Percentiles rank a stretch among this genome's conserved stretches.
phyloP scores from a whole-genome alignment of 1,140 invertebrate genomes.

The Physella acuta region DNA sequence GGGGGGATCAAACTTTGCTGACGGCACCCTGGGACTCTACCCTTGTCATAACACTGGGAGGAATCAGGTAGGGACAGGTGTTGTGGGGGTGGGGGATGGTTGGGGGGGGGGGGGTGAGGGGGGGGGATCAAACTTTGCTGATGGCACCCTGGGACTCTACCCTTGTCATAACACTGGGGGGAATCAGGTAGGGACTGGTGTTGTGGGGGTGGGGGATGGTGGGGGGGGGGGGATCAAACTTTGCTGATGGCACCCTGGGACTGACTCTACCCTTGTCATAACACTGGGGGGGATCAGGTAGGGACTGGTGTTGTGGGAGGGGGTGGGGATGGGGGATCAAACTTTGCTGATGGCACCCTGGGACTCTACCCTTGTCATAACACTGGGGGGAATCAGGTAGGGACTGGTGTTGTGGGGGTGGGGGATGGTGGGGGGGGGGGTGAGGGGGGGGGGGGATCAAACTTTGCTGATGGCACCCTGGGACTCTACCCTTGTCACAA shows the following conservation, averaged over 20 bases:
- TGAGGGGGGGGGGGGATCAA: background rate
- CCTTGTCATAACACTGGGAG: background rate
- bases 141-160: background rate
- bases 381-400: conserved; percentile 89
- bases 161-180: conserved; percentile 85
- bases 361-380: conserved; percentile 93
- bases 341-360: conserved; percentile 81
- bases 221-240: background rate
- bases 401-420: background rate
- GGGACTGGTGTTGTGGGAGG: too few relatives aligned
- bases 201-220: background rate
- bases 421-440: background rate
- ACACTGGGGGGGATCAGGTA: background rate
- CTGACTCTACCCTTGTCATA: background rate
- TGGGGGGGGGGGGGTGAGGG: background rate
- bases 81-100: background rate
- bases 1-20: background rate
- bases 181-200: conserved; percentile 73
- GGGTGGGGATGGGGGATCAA: conserved; percentile 37
- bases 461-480: background rate
- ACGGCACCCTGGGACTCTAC: background rate
- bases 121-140: background rate
- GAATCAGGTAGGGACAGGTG: background rate
- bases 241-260: background rate
- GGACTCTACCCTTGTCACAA: background rate